These are phyloP conservation scores for Bruchidius siliquastri DNA, from an alignment of 2,888 invertebrate genomes.

Conservation along the genomic window DNA sequence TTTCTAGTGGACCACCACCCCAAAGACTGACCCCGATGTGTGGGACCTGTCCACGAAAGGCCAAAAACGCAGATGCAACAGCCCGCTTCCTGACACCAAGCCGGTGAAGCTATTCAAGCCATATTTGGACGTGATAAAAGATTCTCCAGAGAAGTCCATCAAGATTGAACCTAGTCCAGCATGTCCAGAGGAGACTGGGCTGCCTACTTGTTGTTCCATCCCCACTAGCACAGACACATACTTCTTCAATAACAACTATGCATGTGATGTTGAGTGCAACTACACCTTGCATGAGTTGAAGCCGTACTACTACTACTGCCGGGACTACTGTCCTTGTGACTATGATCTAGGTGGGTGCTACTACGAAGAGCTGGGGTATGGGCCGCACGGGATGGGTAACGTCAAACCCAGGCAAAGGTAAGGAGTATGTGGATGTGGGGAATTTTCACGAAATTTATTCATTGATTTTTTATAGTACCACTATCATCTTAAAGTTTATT, in stretches of 20 bases:
- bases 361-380: slow-evolving; percentile 30
- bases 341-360: slow-evolving; percentile 20
- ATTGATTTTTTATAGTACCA: too few species aligned
- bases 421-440: neutral
- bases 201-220: slow-evolving; percentile 32
- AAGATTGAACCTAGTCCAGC: slow-evolving; percentile 39
- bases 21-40: slow-evolving; percentile 35
- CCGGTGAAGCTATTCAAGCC: slow-evolving; percentile 75
- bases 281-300: slow-evolving; percentile 45
- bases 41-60: slow-evolving; percentile 45
- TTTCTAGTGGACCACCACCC: slow-evolving; percentile 15
- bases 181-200: slow-evolving; percentile 39
- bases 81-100: slow-evolving; percentile 41
- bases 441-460: too few species aligned
- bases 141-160: slow-evolving; percentile 20
- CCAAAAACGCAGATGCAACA: slow-evolving; percentile 29
- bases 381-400: slow-evolving; percentile 1
- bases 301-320: slow-evolving; percentile 50
- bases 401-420: neutral
- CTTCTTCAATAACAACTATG: slow-evolving; percentile 10
- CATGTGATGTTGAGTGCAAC: slow-evolving; percentile 29
- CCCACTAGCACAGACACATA: slow-evolving; percentile 34
- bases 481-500: too few species aligned
- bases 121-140: slow-evolving; percentile 64
- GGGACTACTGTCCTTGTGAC: slow-evolving; percentile 34